These are phyloP conservation scores for Enteromius radiatus DNA, from an alignment of 2,797 vertebrate genomes.

Conservation along the genomic window DNA sequence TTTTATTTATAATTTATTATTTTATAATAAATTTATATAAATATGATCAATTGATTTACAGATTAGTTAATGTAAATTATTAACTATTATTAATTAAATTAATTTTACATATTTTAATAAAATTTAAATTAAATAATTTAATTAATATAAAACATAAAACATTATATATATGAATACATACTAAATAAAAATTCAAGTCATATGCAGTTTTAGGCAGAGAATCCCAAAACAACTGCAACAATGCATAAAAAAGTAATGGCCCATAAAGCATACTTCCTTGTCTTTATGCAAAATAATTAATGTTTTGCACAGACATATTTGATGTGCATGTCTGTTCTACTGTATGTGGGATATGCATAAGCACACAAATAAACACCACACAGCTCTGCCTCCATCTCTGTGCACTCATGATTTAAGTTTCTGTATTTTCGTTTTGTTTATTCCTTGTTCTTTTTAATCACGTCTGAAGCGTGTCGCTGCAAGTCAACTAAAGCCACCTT, in stretches of 20 bases:
- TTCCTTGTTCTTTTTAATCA: background rate
- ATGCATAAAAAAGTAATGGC: too few species aligned
- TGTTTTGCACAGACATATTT: constrained; percentile 65
- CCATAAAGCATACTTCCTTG: background rate
- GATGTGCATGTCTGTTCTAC: constrained; percentile 72
- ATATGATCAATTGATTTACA: background rate
- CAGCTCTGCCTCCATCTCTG: constrained; percentile 10
- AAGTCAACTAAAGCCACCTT: constrained; percentile 80
- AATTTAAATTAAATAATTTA: background rate
- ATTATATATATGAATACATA: too few species aligned
- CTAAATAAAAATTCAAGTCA: too few species aligned
- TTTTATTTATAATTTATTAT: too few species aligned
- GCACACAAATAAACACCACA: constrained; percentile 67
- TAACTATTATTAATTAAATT: too few species aligned
- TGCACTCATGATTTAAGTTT: constrained; percentile 1
- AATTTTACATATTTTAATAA: too few species aligned
- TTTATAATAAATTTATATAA: background rate
- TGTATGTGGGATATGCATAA: constrained; percentile 75
- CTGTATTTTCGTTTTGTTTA: background rate
- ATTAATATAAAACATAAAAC: background rate
- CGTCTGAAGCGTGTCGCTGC: constrained; percentile 77
- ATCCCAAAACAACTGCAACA: too few species aligned
- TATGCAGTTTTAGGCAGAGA: too few species aligned
- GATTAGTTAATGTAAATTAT: too few species aligned
- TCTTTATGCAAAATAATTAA: background rate